phyloP scores from a whole-genome alignment of 2,888 invertebrate genomes.

The Auanema sp. region DNA sequence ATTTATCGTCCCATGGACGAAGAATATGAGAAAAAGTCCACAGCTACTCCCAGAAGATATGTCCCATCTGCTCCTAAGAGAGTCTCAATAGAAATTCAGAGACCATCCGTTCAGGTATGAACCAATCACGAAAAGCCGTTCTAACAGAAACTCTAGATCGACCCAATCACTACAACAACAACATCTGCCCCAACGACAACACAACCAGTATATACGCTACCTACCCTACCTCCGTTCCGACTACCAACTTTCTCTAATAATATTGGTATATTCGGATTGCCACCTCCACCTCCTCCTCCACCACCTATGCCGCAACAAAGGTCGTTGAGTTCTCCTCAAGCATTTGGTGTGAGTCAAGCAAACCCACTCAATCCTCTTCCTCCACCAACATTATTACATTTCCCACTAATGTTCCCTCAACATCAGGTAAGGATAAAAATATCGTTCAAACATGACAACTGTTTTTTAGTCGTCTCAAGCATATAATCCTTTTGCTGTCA shows the following conservation, averaged over 20 bases:
- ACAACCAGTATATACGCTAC: constrained; percentile 22
- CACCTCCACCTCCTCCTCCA: constrained; percentile 20
- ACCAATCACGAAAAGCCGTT: constrained; percentile 23
- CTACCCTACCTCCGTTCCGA: constrained; percentile 28
- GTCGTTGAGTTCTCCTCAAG: not conserved
- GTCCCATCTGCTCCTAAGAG: constrained; percentile 5
- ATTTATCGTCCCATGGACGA: constrained; percentile 35
- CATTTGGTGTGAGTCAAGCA: constrained; percentile 19
- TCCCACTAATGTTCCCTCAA: constrained; percentile 10
- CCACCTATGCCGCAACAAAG: constrained; percentile 18
- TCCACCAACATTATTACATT: constrained; percentile 11
- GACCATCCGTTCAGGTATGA: constrained; percentile 7
- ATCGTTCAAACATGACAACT: too few species aligned
- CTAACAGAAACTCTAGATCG: constrained; percentile 22
- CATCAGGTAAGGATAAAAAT: constrained; percentile 2
- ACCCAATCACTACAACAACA: constrained; percentile 18
- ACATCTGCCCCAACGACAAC: constrained; percentile 20
- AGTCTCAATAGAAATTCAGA: constrained; percentile 6
- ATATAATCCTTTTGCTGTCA: too few species aligned
- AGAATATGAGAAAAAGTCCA: constrained; percentile 8
- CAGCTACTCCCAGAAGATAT: constrained; percentile 22
- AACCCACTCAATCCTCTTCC: constrained; percentile 11
- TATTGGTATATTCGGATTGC: constrained; percentile 1
- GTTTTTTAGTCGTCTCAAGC: too few species aligned
- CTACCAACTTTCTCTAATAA: constrained; percentile 7